These are phyloP conservation scores for Antechinus flavipes DNA, from an alignment of 2,113 vertebrate species.

Conservation along the genomic window DNA sequence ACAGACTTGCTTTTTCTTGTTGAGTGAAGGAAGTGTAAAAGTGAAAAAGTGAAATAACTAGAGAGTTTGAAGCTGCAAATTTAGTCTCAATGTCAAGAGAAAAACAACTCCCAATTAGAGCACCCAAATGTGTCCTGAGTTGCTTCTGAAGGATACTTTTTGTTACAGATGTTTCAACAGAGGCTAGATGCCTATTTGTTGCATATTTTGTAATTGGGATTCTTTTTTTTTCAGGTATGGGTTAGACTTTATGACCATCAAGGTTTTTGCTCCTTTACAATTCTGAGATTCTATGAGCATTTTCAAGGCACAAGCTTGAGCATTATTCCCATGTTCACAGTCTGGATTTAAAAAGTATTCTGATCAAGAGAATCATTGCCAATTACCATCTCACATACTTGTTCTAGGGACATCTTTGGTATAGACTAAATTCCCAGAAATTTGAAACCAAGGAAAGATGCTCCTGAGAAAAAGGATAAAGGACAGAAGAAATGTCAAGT, in stretches of 20 bases:
- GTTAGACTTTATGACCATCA: neutral
- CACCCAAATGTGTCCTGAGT: neutral
- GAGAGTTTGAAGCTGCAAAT: neutral
- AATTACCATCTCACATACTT: slow-evolving; percentile 50
- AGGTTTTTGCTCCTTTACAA: neutral
- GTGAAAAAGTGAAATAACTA: neutral
- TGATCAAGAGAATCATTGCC: slow-evolving; percentile 60
- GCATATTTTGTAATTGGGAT: neutral
- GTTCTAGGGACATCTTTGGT: slow-evolving; percentile 63
- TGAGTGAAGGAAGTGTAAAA: neutral
- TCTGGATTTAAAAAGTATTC: slow-evolving; percentile 62
- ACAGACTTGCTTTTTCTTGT: neutral
- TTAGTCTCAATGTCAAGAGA: neutral
- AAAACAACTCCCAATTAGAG: neutral
- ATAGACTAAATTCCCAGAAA: slow-evolving; percentile 65
- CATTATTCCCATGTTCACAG: slow-evolving; percentile 43
- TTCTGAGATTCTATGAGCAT: neutral
- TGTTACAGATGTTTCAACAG: neutral
- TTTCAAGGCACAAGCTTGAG: neutral
- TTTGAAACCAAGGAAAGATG: slow-evolving; percentile 62
- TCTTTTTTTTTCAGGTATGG: neutral
- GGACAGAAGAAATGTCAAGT: slow-evolving; percentile 29
- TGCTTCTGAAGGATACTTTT: neutral
- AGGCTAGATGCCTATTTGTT: neutral
- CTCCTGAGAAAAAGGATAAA: neutral